phyloP scores from a whole-genome alignment of 2,888 invertebrate genomes.

The Linnaemya vulpina region DNA sequence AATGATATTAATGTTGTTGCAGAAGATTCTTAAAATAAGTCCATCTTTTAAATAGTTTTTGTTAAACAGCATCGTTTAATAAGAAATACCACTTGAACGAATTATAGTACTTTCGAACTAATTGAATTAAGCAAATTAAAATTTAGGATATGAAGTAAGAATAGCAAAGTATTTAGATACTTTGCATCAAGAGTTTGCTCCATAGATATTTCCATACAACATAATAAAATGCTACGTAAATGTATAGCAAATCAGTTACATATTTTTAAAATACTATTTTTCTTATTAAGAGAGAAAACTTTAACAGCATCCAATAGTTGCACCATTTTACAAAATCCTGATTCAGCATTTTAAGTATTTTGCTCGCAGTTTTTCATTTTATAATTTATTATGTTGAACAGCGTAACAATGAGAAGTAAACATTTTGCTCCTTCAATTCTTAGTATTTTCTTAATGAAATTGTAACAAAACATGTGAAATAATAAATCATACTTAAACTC shows the following conservation, averaged over 20 bases:
- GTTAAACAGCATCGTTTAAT: no score
- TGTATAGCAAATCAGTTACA: no score
- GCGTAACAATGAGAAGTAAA: conserved; percentile 1
- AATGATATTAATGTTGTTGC: conserved; percentile 64
- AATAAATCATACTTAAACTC: conserved; percentile 38
- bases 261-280: no score
- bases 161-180: no score
- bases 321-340: background rate
- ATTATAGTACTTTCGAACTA: no score
- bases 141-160: no score
- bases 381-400: background rate
- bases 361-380: conserved; percentile 5
- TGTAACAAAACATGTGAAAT: background rate
- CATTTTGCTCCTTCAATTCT: conserved; percentile 14
- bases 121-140: no score
- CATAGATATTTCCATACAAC: no score
- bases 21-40: background rate
- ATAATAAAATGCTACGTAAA: no score
- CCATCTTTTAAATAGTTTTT: background rate
- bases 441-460: conserved; percentile 20
- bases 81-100: no score
- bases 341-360: background rate
- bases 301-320: background rate
- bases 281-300: background rate
- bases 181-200: no score